phyloP scores from a whole-genome alignment of 2,888 invertebrate genomes.

The Chaetogeoica ovagalla region DNA sequence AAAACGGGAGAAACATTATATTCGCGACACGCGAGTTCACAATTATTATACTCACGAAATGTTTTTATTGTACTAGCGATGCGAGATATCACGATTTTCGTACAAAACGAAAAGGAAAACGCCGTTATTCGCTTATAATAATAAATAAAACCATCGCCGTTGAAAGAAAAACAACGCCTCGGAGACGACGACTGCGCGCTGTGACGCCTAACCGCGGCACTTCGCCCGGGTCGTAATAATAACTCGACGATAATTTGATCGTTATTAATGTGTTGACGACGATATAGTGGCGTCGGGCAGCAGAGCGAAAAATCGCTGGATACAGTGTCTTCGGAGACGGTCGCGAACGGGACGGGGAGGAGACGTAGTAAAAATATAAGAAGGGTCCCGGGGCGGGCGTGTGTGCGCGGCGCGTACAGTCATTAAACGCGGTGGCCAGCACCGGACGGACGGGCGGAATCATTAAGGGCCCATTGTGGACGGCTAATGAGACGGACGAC shows the following conservation, averaged over 20 bases:
- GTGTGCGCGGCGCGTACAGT: conserved; percentile 9
- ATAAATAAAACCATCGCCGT: too few species aligned
- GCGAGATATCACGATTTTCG: too few species aligned
- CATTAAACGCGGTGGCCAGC: conserved; percentile 38
- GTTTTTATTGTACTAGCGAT: too few species aligned
- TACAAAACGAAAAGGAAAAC: too few species aligned
- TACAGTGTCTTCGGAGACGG: conserved; percentile 33
- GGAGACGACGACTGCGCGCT: too few species aligned
- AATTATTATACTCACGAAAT: too few species aligned
- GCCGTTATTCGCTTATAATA: too few species aligned
- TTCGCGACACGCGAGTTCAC: too few species aligned
- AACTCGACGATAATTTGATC: background rate
- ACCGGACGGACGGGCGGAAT: conserved; percentile 19
- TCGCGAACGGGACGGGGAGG: background rate
- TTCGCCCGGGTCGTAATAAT: background rate
- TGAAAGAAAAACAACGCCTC: too few species aligned
- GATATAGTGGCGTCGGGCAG: background rate
- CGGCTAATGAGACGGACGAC: conserved; percentile 51
- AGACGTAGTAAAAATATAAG: background rate
- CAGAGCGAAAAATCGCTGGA: conserved; percentile 49
- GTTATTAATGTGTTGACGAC: conserved; percentile 3
- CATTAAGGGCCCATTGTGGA: conserved; percentile 52
- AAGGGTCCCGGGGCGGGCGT: background rate
- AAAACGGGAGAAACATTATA: too few species aligned
- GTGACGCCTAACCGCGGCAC: too few species aligned